phyloP scores from a whole-genome alignment of 2,888 invertebrate species.

The Steinernema carpocapsae region DNA sequence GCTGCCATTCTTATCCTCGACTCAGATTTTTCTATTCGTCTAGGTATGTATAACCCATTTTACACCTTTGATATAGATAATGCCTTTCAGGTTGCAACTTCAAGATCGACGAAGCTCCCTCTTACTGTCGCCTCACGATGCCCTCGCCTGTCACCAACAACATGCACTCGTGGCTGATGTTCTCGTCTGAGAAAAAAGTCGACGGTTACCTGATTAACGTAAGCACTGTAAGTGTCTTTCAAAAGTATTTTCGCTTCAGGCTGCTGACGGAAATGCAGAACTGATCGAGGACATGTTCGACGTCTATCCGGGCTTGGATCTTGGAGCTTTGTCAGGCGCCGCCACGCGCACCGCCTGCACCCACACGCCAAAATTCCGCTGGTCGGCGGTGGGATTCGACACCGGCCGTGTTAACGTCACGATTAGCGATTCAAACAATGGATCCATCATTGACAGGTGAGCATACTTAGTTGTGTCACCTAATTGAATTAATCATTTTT shows the following conservation, averaged over 20 bases:
- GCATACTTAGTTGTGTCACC: no score
- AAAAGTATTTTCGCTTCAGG: neutral
- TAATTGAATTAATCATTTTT: no score
- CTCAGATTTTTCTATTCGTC: neutral
- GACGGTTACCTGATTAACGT: conserved; percentile 5
- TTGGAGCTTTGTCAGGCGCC: conserved; percentile 43
- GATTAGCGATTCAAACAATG: neutral
- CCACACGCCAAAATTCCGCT: conserved; percentile 36
- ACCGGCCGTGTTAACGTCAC: conserved; percentile 47
- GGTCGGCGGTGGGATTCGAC: conserved; percentile 47
- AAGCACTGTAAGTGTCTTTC: neutral
- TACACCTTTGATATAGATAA: neutral
- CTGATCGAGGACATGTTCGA: conserved; percentile 33
- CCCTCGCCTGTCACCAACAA: neutral
- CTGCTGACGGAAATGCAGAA: conserved; percentile 2
- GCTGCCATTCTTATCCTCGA: conserved; percentile 44
- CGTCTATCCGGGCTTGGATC: conserved; percentile 45
- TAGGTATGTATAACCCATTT: neutral
- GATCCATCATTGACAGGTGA: conserved; percentile 45
- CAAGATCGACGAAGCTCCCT: neutral
- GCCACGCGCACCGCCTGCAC: conserved; percentile 43
- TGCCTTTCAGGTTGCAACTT: neutral
- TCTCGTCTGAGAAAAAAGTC: neutral
- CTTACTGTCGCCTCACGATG: neutral
- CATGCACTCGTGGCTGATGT: conserved; percentile 12